Evolutionary conservation across 2,888 invertebrate genomes (phyloP).

Genomic region (Orchesellides sinensis): DNA sequence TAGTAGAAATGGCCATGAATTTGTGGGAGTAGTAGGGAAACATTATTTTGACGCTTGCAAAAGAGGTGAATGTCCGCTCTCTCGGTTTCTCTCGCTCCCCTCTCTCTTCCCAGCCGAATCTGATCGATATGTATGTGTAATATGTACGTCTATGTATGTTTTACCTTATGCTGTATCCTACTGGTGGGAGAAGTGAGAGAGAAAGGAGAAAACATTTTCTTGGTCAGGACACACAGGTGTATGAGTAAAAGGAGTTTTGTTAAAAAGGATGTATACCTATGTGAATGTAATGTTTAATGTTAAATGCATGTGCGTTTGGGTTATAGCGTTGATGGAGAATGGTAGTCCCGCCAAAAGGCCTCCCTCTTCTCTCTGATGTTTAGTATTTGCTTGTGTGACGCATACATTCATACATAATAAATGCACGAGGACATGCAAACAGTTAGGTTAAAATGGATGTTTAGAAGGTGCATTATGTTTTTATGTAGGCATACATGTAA

Average conservation of each 20-base stretch:
- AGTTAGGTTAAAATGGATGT: no score
- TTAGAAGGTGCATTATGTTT: no score
- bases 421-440: no score
- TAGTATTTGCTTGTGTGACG: no score
- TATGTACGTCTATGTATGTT: background rate
- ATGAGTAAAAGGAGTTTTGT: background rate
- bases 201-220: conserved; percentile 7
- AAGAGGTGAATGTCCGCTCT: conserved; percentile 72
- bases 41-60: conserved; percentile 70
- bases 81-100: conserved; percentile 62
- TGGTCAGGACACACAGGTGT: background rate
- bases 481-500: no score
- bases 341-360: conserved; percentile 13
- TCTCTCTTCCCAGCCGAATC: conserved; percentile 39
- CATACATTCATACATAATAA: no score
- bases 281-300: background rate
- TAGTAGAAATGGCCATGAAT: conserved; percentile 61
- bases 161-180: background rate
- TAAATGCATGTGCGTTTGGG: background rate
- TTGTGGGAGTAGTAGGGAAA: conserved; percentile 59
- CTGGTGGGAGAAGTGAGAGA: background rate
- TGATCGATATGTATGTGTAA: conserved; percentile 32
- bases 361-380: no score
- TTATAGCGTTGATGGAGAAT: background rate
- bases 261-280: background rate